Base-by-base conservation (phyloP, 2,113 vertebrate species). In the Leptosomus discolor region DNA sequence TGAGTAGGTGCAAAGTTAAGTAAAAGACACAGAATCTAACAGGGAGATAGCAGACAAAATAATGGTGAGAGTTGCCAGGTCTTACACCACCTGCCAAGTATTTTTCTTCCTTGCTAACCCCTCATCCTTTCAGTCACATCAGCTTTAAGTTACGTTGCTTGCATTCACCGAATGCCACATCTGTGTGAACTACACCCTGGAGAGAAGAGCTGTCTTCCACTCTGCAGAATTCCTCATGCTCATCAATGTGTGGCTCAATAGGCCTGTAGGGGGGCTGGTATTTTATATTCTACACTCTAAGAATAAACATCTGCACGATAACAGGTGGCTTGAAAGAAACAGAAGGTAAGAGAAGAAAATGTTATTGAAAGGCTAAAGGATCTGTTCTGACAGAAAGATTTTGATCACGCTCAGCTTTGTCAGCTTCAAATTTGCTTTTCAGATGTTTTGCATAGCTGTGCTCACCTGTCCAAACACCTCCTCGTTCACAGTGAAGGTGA, bases 391-490 rank as follows among this genome's bases (percentile, higher is more conserved):
- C 95, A 95, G 77, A 95, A 91, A 51, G 80, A 50, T 73, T 61
- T 88, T 95, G 77, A 90, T 95, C 83, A 79, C 29, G 29, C 58
- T 89, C 80, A 95, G 65, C 24, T 79, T 1, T 56, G 79, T 91
- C 92, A 94, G 91, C 67, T 91, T 95, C 69, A 93, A 22, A 71
- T 68, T 43, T 90, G 41, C 60, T 91, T 94, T 95, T 75, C 36
- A 90, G 37, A 88, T 85, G 57, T 81, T 82, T 91, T 48, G 58
- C 80, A 78, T 83, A 76, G 58, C 75, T 84, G n/a, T 71, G 96
- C 97, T 97, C 91, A 99, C 99, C 99, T 99, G 99, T 93, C 99
- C 99, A 97, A 99, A 99, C 90, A 99, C 99, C 97, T 99, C 99
- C 97, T 99, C 99, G 0, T 99, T 99, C 83, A 99, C 99, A 3